A percentile compares a stretch with the other conserved stretches of the same genome.
Evolutionary conservation across 2,797 vertebrate species (phyloP).

Genomic region (Carapus acus): DNA sequence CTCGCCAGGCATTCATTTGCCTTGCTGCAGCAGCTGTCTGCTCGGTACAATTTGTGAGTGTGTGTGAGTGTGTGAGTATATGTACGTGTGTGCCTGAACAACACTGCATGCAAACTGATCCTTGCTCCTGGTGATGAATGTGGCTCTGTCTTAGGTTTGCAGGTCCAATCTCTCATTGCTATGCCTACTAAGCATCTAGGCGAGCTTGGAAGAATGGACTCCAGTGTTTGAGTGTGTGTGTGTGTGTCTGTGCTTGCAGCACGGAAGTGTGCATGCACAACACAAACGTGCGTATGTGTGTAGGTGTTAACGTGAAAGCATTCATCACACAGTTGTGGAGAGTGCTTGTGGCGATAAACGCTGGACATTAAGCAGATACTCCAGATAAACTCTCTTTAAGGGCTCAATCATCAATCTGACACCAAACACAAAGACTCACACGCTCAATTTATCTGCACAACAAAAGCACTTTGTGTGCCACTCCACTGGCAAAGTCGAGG

Average conservation of each 20-base stretch:
- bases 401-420: constrained; percentile 46
- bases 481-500: not conserved
- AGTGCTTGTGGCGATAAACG: constrained; percentile 35
- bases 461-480: constrained; percentile 8
- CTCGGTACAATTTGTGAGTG: constrained; percentile 19
- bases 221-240: constrained; percentile 24
- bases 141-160: constrained; percentile 49
- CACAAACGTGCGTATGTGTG: not conserved
- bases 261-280: not conserved
- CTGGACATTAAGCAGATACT: constrained; percentile 47
- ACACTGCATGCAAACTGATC: constrained; percentile 46
- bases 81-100: constrained; percentile 20
- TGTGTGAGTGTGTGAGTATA: constrained; percentile 14
- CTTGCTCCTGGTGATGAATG: constrained; percentile 64
- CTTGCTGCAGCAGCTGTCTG: constrained; percentile 47
- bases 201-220: constrained; percentile 49
- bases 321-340: constrained; percentile 43
- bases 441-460: constrained; percentile 28
- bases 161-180: constrained; percentile 61
- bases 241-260: not conserved
- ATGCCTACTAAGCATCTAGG: constrained; percentile 49
- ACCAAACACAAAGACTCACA: constrained; percentile 37
- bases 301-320: constrained; percentile 31
- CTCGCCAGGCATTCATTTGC: constrained; percentile 51
- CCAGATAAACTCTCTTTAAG: constrained; percentile 49